These are phyloP conservation scores for Leptogaster cylindrica DNA, from an alignment of 2,888 invertebrate species.

Conservation along the genomic window DNA sequence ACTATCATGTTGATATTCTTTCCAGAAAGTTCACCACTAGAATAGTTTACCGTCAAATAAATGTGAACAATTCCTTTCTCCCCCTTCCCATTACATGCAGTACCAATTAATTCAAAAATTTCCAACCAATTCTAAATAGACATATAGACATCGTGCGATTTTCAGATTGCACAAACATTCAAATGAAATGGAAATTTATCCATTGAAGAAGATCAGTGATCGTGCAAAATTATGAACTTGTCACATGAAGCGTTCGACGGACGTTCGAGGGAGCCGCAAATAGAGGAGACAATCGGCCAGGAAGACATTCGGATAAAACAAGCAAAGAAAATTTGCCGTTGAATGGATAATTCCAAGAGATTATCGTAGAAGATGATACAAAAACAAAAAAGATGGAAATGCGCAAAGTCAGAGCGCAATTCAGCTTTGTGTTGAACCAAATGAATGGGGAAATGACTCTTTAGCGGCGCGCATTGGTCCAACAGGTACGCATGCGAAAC, in stretches of 20 bases:
- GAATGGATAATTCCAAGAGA: conserved; percentile 17
- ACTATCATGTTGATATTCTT: too few species aligned
- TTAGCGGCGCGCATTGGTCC: not conserved
- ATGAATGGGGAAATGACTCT: conserved; percentile 20
- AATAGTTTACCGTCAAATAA: too few species aligned
- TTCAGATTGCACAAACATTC: not conserved
- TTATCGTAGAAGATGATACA: too few species aligned
- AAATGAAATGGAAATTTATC: not conserved
- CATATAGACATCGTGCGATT: too few species aligned
- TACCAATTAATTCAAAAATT: too few species aligned
- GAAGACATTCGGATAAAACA: conserved; percentile 13
- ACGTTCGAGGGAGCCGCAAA: not conserved
- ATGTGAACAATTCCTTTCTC: too few species aligned
- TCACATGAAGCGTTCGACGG: not conserved
- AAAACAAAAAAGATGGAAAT: too few species aligned
- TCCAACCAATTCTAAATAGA: too few species aligned
- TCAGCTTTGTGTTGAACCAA: not conserved
- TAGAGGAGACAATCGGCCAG: conserved; percentile 15
- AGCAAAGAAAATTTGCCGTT: not conserved
- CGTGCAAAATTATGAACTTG: conserved; percentile 20
- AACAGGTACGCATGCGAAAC: not conserved
- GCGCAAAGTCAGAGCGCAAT: conserved; percentile 1
- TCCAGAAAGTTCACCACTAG: too few species aligned
- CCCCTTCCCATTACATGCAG: too few species aligned
- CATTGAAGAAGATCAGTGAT: conserved; percentile 1